A percentile compares a stretch with the other conserved stretches of the same genome.
phyloP scores from a whole-genome alignment of 2,888 invertebrate genomes.

The Nomada fucata region DNA sequence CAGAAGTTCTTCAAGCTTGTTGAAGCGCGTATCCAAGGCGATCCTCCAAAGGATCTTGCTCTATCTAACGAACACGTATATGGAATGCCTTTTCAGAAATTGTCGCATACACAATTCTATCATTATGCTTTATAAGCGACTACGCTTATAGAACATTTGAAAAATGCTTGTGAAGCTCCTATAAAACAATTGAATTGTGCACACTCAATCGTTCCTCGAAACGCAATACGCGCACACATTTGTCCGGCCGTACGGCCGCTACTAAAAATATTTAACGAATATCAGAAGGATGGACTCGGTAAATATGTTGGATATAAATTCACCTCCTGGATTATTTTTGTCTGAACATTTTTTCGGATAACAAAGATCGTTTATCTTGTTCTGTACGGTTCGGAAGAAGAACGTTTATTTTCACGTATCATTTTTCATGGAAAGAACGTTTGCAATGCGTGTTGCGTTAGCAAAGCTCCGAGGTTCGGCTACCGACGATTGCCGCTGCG shows the following conservation, averaged over 20 bases:
- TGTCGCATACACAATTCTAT: too few relatives aligned
- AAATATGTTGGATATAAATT: conserved; percentile 7
- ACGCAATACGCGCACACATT: neutral
- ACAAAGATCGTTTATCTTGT: conserved; percentile 8
- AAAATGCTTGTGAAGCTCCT: too few relatives aligned
- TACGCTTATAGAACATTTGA: too few relatives aligned
- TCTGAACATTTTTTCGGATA: neutral
- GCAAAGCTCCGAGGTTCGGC: neutral
- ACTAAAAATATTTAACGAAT: conserved; percentile 20
- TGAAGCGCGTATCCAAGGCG: conserved; percentile 3
- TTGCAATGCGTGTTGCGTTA: neutral
- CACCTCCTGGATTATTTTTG: conserved; percentile 26
- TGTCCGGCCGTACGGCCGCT: neutral
- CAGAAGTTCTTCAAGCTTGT: conserved; percentile 29
- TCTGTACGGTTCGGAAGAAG: conserved; percentile 1
- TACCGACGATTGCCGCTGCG: neutral
- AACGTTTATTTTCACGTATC: conserved; percentile 4
- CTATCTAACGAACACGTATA: too few relatives aligned
- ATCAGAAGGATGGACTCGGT: neutral
- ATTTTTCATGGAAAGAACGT: neutral
- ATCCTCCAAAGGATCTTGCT: neutral
- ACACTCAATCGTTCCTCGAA: neutral
- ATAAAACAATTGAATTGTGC: neutral
- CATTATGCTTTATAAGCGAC: too few relatives aligned
- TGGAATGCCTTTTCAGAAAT: neutral